Percentiles rank a stretch among this genome's conserved stretches.
phyloP scores from a whole-genome alignment of 2,113 vertebrate species.

The Microcebus murinus region DNA sequence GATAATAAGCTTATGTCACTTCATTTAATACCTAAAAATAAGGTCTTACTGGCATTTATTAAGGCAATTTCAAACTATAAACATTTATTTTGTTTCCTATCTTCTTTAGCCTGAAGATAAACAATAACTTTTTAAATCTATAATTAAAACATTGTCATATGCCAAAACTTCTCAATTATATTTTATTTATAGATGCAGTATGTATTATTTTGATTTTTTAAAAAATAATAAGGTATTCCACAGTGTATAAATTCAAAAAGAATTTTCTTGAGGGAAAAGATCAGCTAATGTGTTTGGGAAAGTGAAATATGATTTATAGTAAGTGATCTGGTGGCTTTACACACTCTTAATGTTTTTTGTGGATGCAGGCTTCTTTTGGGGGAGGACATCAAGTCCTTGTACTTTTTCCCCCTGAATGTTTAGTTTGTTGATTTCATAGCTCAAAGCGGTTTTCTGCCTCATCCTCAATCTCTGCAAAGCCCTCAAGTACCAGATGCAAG shows the following conservation, averaged over 20 bases:
- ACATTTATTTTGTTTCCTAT: background rate
- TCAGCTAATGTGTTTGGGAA: background rate
- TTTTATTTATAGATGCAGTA: background rate
- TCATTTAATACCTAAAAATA: background rate
- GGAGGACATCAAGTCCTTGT: background rate
- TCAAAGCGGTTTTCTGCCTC: background rate
- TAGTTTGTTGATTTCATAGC: background rate
- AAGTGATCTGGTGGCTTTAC: background rate
- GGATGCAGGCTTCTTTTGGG: background rate
- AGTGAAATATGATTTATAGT: background rate
- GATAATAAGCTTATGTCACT: background rate
- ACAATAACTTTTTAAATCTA: background rate
- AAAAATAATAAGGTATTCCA: background rate
- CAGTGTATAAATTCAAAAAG: background rate
- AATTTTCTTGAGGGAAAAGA: slow-evolving; percentile 1
- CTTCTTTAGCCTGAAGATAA: background rate
- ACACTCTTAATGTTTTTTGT: background rate
- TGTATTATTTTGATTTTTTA: background rate
- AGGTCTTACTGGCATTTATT: slow-evolving; percentile 9
- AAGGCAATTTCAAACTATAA: background rate
- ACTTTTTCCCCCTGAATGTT: background rate
- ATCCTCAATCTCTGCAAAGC: background rate
- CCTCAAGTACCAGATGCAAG: background rate
- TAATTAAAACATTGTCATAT: background rate
- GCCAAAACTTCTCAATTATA: background rate